Base-by-base conservation (phyloP, 2,888 invertebrate genomes). In the Nemotelus nigrinus region DNA sequence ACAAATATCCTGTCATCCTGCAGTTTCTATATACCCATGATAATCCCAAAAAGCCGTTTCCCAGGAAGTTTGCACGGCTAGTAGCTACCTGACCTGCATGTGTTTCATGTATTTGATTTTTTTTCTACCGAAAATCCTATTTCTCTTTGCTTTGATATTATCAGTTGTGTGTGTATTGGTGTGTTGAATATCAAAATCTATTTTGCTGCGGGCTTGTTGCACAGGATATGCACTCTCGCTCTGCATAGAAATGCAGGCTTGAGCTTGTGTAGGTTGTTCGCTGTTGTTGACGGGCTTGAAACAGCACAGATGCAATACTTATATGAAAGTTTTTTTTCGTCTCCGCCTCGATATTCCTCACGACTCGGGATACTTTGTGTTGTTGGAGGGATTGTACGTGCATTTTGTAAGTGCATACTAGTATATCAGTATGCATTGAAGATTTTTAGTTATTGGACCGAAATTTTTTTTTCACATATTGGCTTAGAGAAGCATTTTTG, bases 51-150 rank as follows among this genome's bases (percentile, higher is more conserved):
- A 65, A 65, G 65, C 65, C 65, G n/a, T 45, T 65, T 45, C 47
- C n/a, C 65, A 65, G 47, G 65, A 65, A 65, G 47, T 65, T 65
- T 65, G 65, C 65, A 65, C 65, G 45, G 25, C 65, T 43, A 39
- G 65, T 3, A 25, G 5, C 65, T 65, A 65, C 65, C 65, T 65
- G 65, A 7, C 47, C 10, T 45, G 44, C n/a, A 43, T 47, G 47
- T 65, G 43, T 65, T 65, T 65, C 65, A 44, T 47, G 47, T 65
- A 25, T 65, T 65, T 65, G 45, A 44, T 65, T 65, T 43, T 63
- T 4, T 58, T 58, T 57, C 7, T 43, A 39, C 25, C 25, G 25
- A 25, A 25, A 25, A 25, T 25, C 25, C 25, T 25, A 63, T 43
- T 43, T 4, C 4, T n/a, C 63, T 63, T 43, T 39, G 4, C 63